Conservation (phyloP, 2,113 vertebrate species). For the Neofelis nebulosa region DNA sequence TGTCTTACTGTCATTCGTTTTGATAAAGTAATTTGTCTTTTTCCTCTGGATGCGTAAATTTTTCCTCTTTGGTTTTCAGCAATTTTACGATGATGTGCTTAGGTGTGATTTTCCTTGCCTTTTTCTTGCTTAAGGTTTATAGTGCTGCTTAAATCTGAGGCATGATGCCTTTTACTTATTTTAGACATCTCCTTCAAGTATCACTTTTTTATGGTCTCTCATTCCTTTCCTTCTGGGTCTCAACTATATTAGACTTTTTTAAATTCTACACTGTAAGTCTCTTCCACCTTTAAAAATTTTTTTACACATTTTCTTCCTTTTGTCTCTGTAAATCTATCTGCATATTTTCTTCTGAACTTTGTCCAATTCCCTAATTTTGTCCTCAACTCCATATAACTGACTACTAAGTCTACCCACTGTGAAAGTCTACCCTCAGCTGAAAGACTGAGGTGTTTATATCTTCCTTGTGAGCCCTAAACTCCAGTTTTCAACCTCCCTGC, state of each 20-base stretch:
- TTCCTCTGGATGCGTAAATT: background rate
- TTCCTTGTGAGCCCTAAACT: background rate
- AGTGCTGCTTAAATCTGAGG: background rate
- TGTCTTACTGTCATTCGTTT: background rate
- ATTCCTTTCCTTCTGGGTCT: background rate
- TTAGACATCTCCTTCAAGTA: background rate
- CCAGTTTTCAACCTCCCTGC: background rate
- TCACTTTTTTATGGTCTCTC: background rate
- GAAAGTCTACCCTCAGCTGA: background rate
- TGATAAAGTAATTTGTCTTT: background rate
- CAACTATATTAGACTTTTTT: background rate
- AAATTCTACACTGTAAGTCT: background rate
- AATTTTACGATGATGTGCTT: background rate
- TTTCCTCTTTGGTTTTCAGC: background rate
- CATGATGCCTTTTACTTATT: background rate
- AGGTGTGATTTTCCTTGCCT: background rate
- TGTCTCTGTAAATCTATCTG: background rate
- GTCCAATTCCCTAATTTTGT: slow-evolving; percentile 1
- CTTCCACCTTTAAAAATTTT: background rate
- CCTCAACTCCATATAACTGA: background rate
- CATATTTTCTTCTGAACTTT: slow-evolving; percentile 1
- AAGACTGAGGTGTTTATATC: background rate
- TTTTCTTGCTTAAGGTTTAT: slow-evolving; percentile 1
- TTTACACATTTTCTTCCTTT: background rate
- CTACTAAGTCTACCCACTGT: background rate